A percentile compares a stretch with the other conserved stretches of the same genome.
These are phyloP conservation scores for Aethes cnicana DNA, from an alignment of 2,888 invertebrate genomes.

Conservation along the genomic window DNA sequence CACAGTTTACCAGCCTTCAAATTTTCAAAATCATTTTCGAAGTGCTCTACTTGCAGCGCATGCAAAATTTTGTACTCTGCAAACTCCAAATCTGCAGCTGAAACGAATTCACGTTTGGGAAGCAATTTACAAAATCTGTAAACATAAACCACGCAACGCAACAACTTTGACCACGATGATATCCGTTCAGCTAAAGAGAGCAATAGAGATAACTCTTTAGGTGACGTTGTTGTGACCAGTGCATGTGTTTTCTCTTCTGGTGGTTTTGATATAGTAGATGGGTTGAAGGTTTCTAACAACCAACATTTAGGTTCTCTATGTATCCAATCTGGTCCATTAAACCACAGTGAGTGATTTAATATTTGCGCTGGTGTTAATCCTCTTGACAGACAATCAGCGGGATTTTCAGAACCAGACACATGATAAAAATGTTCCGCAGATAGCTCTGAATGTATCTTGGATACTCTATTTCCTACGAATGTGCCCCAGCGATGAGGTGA, in stretches of 20 bases:
- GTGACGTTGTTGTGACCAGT: neutral
- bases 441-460: conserved; percentile 4
- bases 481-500: conserved; percentile 8
- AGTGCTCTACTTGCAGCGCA: neutral
- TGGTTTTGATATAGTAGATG: neutral
- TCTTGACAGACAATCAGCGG: conserved; percentile 16
- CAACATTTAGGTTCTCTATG: neutral
- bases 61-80: conserved; percentile 3
- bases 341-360: conserved; percentile 19
- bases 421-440: conserved; percentile 12
- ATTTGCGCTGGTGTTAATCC: conserved; percentile 17
- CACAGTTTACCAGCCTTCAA: neutral
- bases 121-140: conserved; percentile 9
- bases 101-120: neutral
- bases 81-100: conserved; percentile 7
- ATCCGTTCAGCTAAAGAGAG: conserved; percentile 4
- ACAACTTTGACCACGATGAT: neutral
- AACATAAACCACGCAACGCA: conserved; percentile 6
- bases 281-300: neutral
- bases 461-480: conserved; percentile 15
- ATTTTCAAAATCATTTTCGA: neutral
- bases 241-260: conserved; percentile 9
- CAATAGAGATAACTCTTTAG: neutral
- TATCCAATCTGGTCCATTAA: conserved; percentile 10
- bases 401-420: conserved; percentile 17